Percentiles rank a stretch among this genome's conserved stretches.
Evolutionary conservation across 2,888 invertebrate genomes (phyloP).

Genomic region (Eupeodes latifasciatus): DNA sequence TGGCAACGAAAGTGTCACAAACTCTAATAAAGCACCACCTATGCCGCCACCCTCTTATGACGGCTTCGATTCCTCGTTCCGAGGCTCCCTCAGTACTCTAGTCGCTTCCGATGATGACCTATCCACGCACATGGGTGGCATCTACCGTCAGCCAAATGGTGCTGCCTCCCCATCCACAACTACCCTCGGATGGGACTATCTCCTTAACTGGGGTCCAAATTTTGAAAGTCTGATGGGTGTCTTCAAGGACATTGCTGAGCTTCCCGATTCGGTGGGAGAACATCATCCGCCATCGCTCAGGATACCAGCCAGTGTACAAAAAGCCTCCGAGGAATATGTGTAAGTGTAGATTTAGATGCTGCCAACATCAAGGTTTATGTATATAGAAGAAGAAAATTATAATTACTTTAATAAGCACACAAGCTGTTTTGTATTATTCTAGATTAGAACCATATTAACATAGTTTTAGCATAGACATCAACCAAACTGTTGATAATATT

Average conservation of each 20-base stretch:
- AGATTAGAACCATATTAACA: conserved; percentile 52
- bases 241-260: conserved; percentile 97
- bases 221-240: conserved; percentile 98
- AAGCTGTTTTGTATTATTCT: conserved; percentile 70
- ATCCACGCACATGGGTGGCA: conserved; percentile 91
- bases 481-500: conserved; percentile 8
- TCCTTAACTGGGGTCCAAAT: conserved; percentile 98
- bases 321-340: conserved; percentile 96
- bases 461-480: conserved; percentile 33
- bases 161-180: conserved; percentile 89
- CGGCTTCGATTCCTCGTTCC: conserved; percentile 96
- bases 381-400: conserved; percentile 38
- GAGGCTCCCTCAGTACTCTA: conserved; percentile 96
- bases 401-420: conserved; percentile 20
- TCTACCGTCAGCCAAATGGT: conserved; percentile 92
- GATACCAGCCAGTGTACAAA: conserved; percentile 91
- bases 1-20: conserved; percentile 85
- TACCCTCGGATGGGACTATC: conserved; percentile 96
- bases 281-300: conserved; percentile 90
- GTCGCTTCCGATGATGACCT: conserved; percentile 97
- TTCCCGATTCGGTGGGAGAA: conserved; percentile 92
- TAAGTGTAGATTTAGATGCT: conserved; percentile 88
- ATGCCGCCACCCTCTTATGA: conserved; percentile 92
- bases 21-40: conserved; percentile 86
- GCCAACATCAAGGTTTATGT: conserved; percentile 40